Evolutionary conservation across 2,797 vertebrate genomes (phyloP).

Genomic region (Coccyzus lansbergi): DNA sequence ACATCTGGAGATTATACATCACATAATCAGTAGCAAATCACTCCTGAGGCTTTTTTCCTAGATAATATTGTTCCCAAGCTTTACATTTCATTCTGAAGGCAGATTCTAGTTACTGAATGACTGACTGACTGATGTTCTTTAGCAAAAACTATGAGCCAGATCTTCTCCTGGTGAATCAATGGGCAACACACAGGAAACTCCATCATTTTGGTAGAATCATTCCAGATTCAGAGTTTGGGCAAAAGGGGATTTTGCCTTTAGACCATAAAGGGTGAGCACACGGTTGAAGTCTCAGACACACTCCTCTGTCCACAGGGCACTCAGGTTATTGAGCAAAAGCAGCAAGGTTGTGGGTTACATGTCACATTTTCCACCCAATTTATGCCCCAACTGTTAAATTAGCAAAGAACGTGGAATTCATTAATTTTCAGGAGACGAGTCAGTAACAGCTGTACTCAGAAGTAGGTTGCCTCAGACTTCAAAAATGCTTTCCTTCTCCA

Average conservation of each 20-base stretch:
- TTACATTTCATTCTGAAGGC: neutral
- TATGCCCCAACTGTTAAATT: neutral
- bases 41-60: conserved; percentile 30
- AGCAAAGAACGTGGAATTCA: neutral
- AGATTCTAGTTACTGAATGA: neutral
- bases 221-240: neutral
- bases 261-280: neutral
- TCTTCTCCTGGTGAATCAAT: neutral
- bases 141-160: neutral
- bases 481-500: neutral
- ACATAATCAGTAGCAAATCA: conserved; percentile 58
- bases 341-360: neutral
- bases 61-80: conserved; percentile 34
- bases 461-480: neutral
- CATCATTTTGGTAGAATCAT: neutral
- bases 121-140: neutral
- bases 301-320: neutral
- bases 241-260: neutral
- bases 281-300: neutral
- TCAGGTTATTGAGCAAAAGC: neutral
- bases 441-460: neutral
- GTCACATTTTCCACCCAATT: neutral
- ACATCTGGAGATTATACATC: conserved; percentile 56
- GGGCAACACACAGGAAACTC: neutral
- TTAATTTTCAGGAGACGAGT: neutral